Base-by-base conservation (phyloP, 2,888 invertebrate genomes). In the Octodonta nipae region DNA sequence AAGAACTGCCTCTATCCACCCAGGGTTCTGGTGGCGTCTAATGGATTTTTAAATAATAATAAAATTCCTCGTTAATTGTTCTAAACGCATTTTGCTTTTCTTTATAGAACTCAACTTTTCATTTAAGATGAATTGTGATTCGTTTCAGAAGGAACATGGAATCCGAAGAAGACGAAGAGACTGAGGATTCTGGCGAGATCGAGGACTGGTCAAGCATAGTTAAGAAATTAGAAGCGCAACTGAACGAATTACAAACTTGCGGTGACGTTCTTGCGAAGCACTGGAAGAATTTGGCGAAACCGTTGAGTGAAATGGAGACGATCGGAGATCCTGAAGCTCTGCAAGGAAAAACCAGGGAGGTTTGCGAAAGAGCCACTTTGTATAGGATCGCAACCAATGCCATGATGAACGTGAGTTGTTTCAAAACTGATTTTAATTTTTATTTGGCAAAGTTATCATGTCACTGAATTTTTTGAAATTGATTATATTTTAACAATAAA, bases 301-400 rank as follows among this genome's bases (percentile, higher is more conserved):
- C 84, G 1, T 68, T 87, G 1, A 74, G 73, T 8, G 87, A 88
- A 52, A 61, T 88, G 30, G 86, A 87, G 55, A 70, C 74, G 30
- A 73, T 66, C 35, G 45, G 51, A 1, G 60, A 60, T 50, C 60
- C 44, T 26, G 63, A 51, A 32, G 42, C 47, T 52, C 62, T 75
- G 28, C 71, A 78, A 7, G 74, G 77, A 39, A 83, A 80, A 54
- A 77, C 84, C 33, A 92, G 92, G 63, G 79, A 87, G 47, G 83
- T 92, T 35, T 85, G 84, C 37, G 96, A 96, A 61, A 69, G 91
- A 38, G 91, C 92, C 3, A 89, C 91, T 8, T 70, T 93, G n/a
- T 93, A 95, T 64, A 73, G 92, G 50, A 89, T 93, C 59, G 87
- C 93, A 12, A 88, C 92, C 42, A 91, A 83, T 63, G 89, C 92